Percentiles rank a stretch among this genome's conserved stretches.
phyloP scores from a whole-genome alignment of 2,888 invertebrate species.

The Chouioia cunea region DNA sequence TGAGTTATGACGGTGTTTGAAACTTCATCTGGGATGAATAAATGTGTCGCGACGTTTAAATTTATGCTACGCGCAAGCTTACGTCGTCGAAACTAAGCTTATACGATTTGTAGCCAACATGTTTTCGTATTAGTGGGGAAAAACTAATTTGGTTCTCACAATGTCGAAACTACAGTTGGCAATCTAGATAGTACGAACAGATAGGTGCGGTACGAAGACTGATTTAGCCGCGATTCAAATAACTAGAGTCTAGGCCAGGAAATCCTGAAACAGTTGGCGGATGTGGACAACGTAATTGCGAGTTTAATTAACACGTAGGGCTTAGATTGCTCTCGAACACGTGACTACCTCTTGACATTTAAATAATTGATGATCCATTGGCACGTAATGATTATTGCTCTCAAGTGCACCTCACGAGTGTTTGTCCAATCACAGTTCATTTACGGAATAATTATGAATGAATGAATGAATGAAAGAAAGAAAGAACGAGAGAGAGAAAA shows the following conservation, averaged over 20 bases:
- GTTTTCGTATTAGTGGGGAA: too few relatives aligned
- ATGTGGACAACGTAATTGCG: conserved; percentile 33
- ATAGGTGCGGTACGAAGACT: background rate
- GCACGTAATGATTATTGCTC: conserved; percentile 33
- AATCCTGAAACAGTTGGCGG: conserved; percentile 12
- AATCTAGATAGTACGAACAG: too few relatives aligned
- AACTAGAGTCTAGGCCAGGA: conserved; percentile 13
- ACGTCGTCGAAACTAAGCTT: too few relatives aligned
- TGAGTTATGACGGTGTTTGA: conserved; percentile 28
- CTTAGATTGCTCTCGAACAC: conserved; percentile 21
- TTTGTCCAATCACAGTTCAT: too few relatives aligned
- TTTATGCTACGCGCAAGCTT: background rate
- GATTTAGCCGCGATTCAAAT: conserved; percentile 19
- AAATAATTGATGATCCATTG: conserved; percentile 32
- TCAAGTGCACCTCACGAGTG: conserved; percentile 1
- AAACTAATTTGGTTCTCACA: too few relatives aligned
- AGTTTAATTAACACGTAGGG: conserved; percentile 29
- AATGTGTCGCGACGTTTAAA: conserved; percentile 1
- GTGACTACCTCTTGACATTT: conserved; percentile 22
- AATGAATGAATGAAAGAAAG: too few relatives aligned
- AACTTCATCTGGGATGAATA: conserved; percentile 14
- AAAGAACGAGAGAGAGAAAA: too few relatives aligned
- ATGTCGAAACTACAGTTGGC: too few relatives aligned
- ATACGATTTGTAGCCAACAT: too few relatives aligned
- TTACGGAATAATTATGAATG: too few relatives aligned